phyloP scores from a whole-genome alignment of 2,888 invertebrate genomes.

The Plagodis dolabraria region DNA sequence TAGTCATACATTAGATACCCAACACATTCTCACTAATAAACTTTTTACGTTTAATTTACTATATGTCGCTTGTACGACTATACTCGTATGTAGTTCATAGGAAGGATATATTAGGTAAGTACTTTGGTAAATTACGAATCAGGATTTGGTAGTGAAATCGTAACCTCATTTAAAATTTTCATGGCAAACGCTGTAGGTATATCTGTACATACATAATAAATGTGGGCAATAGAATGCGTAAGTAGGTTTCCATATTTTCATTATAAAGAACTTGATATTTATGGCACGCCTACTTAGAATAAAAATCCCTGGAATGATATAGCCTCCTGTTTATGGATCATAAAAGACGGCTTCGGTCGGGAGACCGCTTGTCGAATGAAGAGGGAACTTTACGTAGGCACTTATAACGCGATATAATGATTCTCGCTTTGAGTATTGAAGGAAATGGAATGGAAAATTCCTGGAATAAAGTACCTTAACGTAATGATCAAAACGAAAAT shows the following conservation, averaged over 20 bases:
- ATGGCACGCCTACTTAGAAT: conserved; percentile 51
- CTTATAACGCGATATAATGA: conserved; percentile 48
- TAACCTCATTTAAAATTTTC: conserved; percentile 17
- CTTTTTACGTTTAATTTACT: too few species aligned
- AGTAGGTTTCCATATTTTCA: conserved; percentile 49
- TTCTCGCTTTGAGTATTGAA: conserved; percentile 48
- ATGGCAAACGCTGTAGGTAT: conserved; percentile 9
- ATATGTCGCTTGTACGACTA: neutral
- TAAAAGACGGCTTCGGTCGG: conserved; percentile 49
- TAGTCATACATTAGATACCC: too few species aligned
- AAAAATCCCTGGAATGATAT: conserved; percentile 56
- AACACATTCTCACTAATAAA: too few species aligned
- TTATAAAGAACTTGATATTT: conserved; percentile 55
- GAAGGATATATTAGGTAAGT: neutral
- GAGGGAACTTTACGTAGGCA: conserved; percentile 50
- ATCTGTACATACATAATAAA: conserved; percentile 14
- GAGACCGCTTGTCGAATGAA: conserved; percentile 45
- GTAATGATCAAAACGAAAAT: conserved; percentile 13
- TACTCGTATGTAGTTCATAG: neutral
- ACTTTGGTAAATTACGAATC: conserved; percentile 3
- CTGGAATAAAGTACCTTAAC: conserved; percentile 21
- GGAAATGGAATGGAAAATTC: conserved; percentile 35
- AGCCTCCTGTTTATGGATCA: conserved; percentile 56
- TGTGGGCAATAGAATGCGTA: conserved; percentile 32
- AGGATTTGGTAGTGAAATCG: conserved; percentile 13